Percentiles rank a stretch among this genome's conserved stretches.
Evolutionary conservation across 2,888 invertebrate species (phyloP).

Genomic region (Drosophila austrosaltans): DNA sequence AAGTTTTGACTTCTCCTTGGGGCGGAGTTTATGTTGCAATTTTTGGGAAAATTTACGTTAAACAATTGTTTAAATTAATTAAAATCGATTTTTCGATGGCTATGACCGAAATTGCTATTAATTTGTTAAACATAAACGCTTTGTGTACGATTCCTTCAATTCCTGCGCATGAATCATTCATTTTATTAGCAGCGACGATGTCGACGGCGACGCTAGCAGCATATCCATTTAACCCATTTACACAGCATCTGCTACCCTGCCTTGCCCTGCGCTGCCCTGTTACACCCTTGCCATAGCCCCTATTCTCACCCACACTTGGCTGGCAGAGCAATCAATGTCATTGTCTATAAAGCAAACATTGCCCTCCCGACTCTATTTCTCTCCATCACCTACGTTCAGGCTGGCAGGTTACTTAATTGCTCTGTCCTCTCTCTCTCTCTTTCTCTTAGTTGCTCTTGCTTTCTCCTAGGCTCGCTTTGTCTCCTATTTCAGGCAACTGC

Average conservation of each 20-base stretch:
- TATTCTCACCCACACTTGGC: background rate
- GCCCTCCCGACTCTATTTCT: conserved; percentile 8
- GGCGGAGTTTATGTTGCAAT: conserved; percentile 81
- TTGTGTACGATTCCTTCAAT: conserved; percentile 46
- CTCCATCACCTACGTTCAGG: conserved; percentile 60
- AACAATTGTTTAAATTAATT: conserved; percentile 69
- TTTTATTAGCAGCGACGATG: conserved; percentile 59
- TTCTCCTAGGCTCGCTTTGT: conserved; percentile 9
- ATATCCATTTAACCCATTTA: conserved; percentile 72
- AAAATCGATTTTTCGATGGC: conserved; percentile 41
- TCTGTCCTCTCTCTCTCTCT: conserved; percentile 63
- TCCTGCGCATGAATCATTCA: conserved; percentile 74
- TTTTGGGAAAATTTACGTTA: conserved; percentile 72
- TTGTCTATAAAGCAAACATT: conserved; percentile 31
- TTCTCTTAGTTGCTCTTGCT: background rate
- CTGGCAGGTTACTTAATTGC: conserved; percentile 83
- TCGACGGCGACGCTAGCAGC: conserved; percentile 46
- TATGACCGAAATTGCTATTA: conserved; percentile 76
- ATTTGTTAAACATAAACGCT: conserved; percentile 83
- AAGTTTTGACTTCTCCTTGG: conserved; percentile 55
- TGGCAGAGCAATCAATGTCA: conserved; percentile 69
- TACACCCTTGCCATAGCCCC: background rate
- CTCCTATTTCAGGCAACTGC: background rate
- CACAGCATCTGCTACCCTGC: conserved; percentile 36
- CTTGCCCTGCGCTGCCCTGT: background rate